Conservation (phyloP, 1,140 invertebrate genomes). For the Pseudachorutes palmiensis region DNA sequence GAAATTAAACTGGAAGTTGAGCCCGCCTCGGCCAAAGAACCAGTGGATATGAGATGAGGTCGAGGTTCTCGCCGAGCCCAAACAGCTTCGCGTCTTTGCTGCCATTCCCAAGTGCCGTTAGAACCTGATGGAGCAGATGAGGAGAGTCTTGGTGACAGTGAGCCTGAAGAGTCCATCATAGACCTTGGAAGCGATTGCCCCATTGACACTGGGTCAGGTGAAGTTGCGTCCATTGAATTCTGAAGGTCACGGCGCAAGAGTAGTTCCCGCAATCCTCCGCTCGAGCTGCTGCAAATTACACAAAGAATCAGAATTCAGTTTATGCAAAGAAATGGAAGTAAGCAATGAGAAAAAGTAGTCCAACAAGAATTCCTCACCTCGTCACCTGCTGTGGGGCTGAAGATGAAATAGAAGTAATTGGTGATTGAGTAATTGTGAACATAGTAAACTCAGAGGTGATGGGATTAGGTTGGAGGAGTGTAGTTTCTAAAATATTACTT, state of each 20-base stretch:
- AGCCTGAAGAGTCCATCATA: constrained; percentile 30
- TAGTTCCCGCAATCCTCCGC: constrained; percentile 34
- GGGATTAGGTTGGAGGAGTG: constrained; percentile 13
- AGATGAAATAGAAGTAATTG: neutral
- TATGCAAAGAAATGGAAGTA: neutral
- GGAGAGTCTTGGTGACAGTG: constrained; percentile 56
- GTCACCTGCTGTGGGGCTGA: constrained; percentile 18
- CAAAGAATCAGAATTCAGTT: neutral
- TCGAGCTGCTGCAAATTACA: constrained; percentile 18
- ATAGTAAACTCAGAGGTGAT: neutral
- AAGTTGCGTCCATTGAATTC: constrained; percentile 32
- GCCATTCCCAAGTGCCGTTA: constrained; percentile 37
- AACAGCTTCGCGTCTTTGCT: constrained; percentile 57
- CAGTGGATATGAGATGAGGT: constrained; percentile 75
- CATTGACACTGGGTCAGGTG: constrained; percentile 40
- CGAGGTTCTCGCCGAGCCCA: constrained; percentile 75
- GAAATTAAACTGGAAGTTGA: constrained; percentile 79
- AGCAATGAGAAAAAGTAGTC: neutral
- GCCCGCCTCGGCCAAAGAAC: constrained; percentile 71
- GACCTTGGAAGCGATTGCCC: constrained; percentile 43
- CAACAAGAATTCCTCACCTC: too few relatives aligned
- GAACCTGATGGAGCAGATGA: constrained; percentile 67
- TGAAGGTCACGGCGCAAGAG: constrained; percentile 34
- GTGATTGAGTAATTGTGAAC: neutral
- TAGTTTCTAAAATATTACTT: constrained; percentile 22